These are phyloP conservation scores for Acromyrmex heyeri DNA, from an alignment of 1,140 invertebrate genomes.

Conservation along the genomic window DNA sequence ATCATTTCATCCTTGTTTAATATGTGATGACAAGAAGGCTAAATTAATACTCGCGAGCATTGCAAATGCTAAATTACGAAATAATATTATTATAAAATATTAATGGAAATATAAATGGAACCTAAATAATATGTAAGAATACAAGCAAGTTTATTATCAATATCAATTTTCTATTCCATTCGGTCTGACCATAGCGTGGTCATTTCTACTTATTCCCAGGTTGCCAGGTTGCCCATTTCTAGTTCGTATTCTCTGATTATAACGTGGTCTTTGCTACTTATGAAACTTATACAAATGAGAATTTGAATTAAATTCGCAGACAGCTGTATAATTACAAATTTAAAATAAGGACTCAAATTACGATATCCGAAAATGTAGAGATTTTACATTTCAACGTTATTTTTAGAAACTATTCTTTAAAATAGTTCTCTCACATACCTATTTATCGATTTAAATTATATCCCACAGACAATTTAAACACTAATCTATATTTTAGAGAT, in stretches of 20 bases:
- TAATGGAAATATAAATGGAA: too few relatives aligned
- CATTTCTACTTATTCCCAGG: background rate
- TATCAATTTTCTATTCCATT: background rate
- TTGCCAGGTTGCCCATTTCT: background rate
- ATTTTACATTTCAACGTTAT: background rate
- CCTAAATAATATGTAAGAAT: background rate
- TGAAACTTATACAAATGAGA: background rate
- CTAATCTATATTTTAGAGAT: slow-evolving; percentile 4
- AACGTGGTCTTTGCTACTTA: slow-evolving; percentile 10
- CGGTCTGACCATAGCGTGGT: background rate
- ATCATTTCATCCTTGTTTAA: too few relatives aligned
- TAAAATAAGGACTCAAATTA: background rate
- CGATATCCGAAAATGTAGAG: background rate
- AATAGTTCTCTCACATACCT: background rate
- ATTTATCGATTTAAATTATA: background rate
- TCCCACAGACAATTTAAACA: background rate
- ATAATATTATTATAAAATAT: too few relatives aligned
- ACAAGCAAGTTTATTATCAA: background rate
- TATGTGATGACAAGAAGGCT: too few relatives aligned
- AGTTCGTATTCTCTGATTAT: background rate
- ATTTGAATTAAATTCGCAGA: slow-evolving; percentile 6
- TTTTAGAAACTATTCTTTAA: background rate
- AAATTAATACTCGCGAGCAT: too few relatives aligned
- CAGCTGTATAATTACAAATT: background rate
- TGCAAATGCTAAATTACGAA: too few relatives aligned